phyloP scores from a whole-genome alignment of 2,888 invertebrate genomes.

The Chrysotoxum bicinctum region DNA sequence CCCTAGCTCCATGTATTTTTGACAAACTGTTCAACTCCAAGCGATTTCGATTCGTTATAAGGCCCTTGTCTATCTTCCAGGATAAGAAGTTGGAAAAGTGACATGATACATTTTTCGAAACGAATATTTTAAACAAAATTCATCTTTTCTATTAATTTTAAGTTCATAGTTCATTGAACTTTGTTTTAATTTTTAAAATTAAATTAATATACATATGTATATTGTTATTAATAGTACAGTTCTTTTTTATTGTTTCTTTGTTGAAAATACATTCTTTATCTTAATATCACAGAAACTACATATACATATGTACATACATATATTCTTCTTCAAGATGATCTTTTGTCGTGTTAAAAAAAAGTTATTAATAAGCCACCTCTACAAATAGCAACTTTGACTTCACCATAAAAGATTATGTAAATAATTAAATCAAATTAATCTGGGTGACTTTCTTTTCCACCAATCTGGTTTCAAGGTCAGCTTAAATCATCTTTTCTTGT shows the following conservation, averaged over 20 bases:
- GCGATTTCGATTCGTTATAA: too few relatives aligned
- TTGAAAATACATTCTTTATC: not conserved
- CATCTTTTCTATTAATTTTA: not conserved
- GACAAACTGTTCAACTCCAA: too few relatives aligned
- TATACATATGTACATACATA: not conserved
- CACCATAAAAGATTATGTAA: conserved; percentile 45
- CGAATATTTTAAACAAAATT: not conserved
- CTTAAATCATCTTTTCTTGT: conserved; percentile 25
- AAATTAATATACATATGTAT: too few relatives aligned
- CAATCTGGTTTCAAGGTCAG: conserved; percentile 53
- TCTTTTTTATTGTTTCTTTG: not conserved
- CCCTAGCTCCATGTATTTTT: too few relatives aligned
- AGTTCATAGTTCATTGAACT: not conserved
- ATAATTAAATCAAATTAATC: conserved; percentile 22
- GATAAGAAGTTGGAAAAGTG: not conserved
- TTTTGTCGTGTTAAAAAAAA: not conserved
- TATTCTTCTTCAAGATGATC: not conserved
- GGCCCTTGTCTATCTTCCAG: too few relatives aligned
- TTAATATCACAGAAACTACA: not conserved
- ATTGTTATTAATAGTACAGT: too few relatives aligned
- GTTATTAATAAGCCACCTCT: not conserved
- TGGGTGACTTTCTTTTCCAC: conserved; percentile 27
- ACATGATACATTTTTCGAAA: not conserved
- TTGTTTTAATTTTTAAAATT: too few relatives aligned
- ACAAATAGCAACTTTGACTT: not conserved